Base-by-base conservation (phyloP, 2,797 vertebrate species). In the Gila robusta region DNA sequence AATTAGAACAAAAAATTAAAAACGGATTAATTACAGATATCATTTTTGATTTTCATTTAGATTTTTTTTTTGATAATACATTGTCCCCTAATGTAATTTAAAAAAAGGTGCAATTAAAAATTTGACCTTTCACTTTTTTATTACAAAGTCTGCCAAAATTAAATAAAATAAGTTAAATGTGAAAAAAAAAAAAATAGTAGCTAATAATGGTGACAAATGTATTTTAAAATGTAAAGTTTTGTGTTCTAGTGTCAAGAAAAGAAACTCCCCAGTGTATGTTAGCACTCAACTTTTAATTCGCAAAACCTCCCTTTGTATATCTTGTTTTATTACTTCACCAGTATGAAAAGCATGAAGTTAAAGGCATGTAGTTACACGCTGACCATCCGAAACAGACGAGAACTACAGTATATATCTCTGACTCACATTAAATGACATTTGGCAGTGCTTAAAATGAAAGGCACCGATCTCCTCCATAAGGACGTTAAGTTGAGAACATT, bases 331-430 rank as follows among this genome's bases (percentile, higher is more conserved):
- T 54, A 26, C 0, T 67, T 56, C 37, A 56, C 14, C 16, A 47
- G 41, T 28, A 47, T 56, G 19, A 71, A 70, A 59, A 35, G 64
- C 41, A 81, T 28, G 10, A 70, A 71, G 4, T 54, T n/a, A 47
- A 73, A 76, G 41, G 49, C 83, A 62, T 59, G 74, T 79, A 56
- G 37, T 41, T 35, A 85, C 83, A 79, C 6, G 66, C 11, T 39
- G 37, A 72, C 35, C 35, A 32, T 72, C 9, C 59, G 39, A 54
- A 39, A 72, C 76, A 19, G 66, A 59, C 12, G n/a, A 44, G 49
- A 78, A 56, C 70, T 44, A 62, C 54, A 19, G 23, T 41, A 71
- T 54, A 82, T 5, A 26, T 77, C 44, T 78, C 35, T 84, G 47
- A 69, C 44, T 28, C 73, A 6, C n/a, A 67, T 41, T 39, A 28